Conservation (phyloP, 2,888 invertebrate genomes). For the Eupithecia centaureata region DNA sequence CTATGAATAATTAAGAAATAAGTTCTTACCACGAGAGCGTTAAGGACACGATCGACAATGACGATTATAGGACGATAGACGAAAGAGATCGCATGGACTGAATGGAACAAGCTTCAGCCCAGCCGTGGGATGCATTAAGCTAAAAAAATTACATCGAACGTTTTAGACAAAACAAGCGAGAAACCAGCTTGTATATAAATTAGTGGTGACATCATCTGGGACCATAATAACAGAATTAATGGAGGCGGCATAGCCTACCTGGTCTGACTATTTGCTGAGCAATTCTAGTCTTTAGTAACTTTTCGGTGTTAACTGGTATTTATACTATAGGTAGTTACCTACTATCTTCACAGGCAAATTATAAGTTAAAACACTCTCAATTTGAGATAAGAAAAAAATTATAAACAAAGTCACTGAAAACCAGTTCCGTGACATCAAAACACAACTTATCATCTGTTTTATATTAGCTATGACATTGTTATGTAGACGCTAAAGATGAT, state of each 20-base stretch:
- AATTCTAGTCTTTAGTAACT: not conserved
- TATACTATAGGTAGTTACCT: not conserved
- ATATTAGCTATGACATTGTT: slow-evolving; percentile 43
- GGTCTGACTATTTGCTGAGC: not conserved
- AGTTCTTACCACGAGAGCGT: not conserved
- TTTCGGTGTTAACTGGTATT: not conserved
- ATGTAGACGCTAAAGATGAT: slow-evolving; percentile 48
- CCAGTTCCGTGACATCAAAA: slow-evolving; percentile 21
- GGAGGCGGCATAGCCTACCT: not conserved
- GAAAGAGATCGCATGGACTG: not conserved
- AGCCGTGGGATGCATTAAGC: not conserved
- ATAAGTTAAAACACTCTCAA: not conserved
- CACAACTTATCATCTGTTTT: slow-evolving; percentile 28
- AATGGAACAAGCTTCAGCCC: not conserved
- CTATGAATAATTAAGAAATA: not conserved
- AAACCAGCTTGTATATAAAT: not conserved
- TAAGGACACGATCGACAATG: not conserved
- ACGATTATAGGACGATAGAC: no score
- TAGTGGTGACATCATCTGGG: slow-evolving; percentile 3
- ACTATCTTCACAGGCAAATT: not conserved
- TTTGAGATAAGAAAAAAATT: slow-evolving; percentile 12
- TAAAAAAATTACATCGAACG: not conserved
- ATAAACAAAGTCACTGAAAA: slow-evolving; percentile 16
- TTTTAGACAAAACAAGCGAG: not conserved
- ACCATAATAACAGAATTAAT: not conserved